Evolutionary conservation across 1,140 invertebrate species (phyloP).

Genomic region (Lordiphosa clarofinis): DNA sequence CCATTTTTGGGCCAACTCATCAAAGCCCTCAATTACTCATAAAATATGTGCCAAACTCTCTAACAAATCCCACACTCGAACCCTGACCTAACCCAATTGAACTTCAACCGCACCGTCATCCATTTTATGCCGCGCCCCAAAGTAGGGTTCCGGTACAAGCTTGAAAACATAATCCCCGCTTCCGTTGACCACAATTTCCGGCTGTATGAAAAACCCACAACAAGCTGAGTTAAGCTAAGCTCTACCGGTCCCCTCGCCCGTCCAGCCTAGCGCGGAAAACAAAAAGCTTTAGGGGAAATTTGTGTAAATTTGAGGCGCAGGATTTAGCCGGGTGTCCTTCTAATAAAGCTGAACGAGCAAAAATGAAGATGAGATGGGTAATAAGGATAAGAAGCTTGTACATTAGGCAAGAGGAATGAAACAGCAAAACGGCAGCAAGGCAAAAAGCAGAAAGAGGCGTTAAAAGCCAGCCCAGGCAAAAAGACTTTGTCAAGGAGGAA

Average conservation of each 20-base stretch:
- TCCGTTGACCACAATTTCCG: slow-evolving; percentile 72
- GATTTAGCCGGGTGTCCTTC: slow-evolving; percentile 48
- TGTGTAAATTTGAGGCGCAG: slow-evolving; percentile 70
- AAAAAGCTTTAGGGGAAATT: slow-evolving; percentile 61
- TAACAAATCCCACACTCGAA: slow-evolving; percentile 1
- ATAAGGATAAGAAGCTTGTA: slow-evolving; percentile 68
- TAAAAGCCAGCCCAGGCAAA: slow-evolving; percentile 52
- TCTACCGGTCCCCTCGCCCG: slow-evolving; percentile 5
- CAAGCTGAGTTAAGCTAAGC: slow-evolving; percentile 41
- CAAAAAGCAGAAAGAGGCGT: slow-evolving; percentile 44
- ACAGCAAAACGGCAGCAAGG: slow-evolving; percentile 24
- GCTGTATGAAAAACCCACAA: slow-evolving; percentile 74
- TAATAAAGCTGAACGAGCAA: slow-evolving; percentile 63
- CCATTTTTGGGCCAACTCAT: no score
- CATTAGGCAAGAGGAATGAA: slow-evolving; percentile 42
- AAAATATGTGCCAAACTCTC: no score
- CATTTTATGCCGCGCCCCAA: not conserved
- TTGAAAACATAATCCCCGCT: slow-evolving; percentile 73
- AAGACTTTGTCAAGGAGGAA: slow-evolving; percentile 37
- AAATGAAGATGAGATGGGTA: slow-evolving; percentile 71
- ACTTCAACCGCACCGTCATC: not conserved
- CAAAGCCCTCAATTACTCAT: no score
- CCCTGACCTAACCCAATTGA: slow-evolving; percentile 10
- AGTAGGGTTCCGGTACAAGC: slow-evolving; percentile 56
- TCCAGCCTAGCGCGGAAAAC: slow-evolving; percentile 31